Evolutionary conservation across 2,797 vertebrate species (phyloP), one percentile per base, ranked within the genome.

Genomic region (Epinephelus malabaricus): DNA sequence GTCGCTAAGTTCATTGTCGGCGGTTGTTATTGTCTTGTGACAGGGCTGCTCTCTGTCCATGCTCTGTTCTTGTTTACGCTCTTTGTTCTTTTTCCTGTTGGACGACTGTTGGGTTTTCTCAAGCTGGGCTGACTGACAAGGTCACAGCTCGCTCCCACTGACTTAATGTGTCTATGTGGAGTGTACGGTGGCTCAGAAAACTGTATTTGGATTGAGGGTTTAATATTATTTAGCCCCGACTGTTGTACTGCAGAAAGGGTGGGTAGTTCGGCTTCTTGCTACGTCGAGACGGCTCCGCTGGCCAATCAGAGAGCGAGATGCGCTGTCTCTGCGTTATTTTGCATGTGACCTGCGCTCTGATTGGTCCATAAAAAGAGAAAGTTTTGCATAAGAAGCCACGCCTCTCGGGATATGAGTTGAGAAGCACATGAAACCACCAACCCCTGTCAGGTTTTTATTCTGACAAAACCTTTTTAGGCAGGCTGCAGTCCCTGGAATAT

Each of bases 241-340:
- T 89, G 92, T 93, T 94, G 89, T 93, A 90, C 93, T 93, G 94
- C 95, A 94, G 93, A 88, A 90, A 89, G 94, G 94, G 94, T 93
- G 95, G 94, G 92, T 88, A 74, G 75, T 90, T 72, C 65, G 76
- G 82, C 69, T 87, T 47, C 77, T 84, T 40, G 53, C 55, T 47
- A 77, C 72, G 83, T 86, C 58, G 83, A 84, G 81, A 74, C 88
- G 66, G 80, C 61, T 65, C 10, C 21, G 0, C 30, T 51, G 67
- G 75, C 95, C 95, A 96, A 96, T 95, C 93, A 74, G 69, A 84
- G 19, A 18, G 34, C 73, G 73, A 66, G 69, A 73, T 60, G 63
- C 30, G 56, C 84, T 69, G 79, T 93, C 76, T 82, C 91, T 79
- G 87, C 88, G 89, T 92, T 92, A 82, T 81, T 93, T 92, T 86